Evolutionary conservation across 2,113 vertebrate genomes (phyloP), one percentile per base, ranked within the genome.

Genomic region (Dromas ardeola): DNA sequence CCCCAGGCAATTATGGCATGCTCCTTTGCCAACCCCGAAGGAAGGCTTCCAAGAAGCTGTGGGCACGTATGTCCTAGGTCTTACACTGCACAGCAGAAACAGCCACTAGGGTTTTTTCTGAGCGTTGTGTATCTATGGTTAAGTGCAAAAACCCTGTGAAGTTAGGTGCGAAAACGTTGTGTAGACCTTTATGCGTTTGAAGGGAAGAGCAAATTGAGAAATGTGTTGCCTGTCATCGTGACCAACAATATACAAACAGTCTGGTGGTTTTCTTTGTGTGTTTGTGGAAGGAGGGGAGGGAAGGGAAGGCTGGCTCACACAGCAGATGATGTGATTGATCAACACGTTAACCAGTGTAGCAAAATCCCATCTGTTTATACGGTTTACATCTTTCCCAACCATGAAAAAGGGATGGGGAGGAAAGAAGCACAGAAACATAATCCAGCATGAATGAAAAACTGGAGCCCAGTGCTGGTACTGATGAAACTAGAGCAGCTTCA

Each of bases 291-390:
- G 52, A 87, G 15, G 14, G 32, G 43, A 81, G 12, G 59, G 73
- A 52, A 56, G 62, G 52, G 23, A 65, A 86, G 45, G 58, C 18
- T 69, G 55, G 58, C 30, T 95, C 73, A 74, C 92, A 74, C 53
- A 88, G 85, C 94, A 95, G 90, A 92, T 96, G 89, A 97, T 94
- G 86, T 91, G 91, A 96, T 84, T 97, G 96, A 97, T 97, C 81
- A 70, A 71, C 30, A 40, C 78, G 83, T 90, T 97, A 97, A 96
- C 93, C 93, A 95, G 55, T 47, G 77, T 95, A 94, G 86, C 70
- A 95, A 90, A 96, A 95, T 47, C 73, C 97, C 97, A 96, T 97
- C 95, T 98, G 93, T 97, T 95, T 95, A 17, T 92, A 61, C 5
- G 47, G 40, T 83, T 96, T 90, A 81, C 61, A 49, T 95, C 77